phyloP scores from a whole-genome alignment of 1,140 invertebrate species.

The Dinoponera quadriceps region DNA sequence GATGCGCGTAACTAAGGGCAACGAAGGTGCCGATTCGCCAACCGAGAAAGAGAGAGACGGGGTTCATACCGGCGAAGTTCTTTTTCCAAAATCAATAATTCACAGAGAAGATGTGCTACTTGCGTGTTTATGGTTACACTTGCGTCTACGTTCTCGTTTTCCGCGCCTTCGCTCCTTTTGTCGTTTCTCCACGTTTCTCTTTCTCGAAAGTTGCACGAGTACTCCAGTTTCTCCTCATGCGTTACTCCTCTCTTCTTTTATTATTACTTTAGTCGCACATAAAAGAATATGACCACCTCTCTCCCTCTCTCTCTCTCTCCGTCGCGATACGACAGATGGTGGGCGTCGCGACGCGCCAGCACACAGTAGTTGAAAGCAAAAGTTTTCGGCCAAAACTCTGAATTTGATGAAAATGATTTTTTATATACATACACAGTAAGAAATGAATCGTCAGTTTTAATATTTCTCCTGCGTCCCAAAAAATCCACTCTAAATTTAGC shows the following conservation, averaged over 20 bases:
- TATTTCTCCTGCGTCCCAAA: no score
- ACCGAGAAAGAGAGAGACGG: neutral
- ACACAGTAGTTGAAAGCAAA: no score
- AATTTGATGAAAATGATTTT: no score
- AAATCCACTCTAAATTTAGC: no score
- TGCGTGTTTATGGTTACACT: no score
- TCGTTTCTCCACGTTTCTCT: neutral
- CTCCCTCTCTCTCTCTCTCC: no score
- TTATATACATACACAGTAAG: no score
- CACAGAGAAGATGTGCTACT: neutral
- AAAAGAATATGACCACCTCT: neutral
- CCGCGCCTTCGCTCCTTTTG: neutral
- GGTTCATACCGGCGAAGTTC: neutral
- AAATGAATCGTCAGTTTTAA: no score
- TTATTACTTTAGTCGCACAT: conserved; percentile 24
- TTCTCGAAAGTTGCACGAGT: conserved; percentile 4
- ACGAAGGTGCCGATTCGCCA: conserved; percentile 45
- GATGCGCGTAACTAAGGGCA: conserved; percentile 59
- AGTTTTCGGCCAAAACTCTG: no score
- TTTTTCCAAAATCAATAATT: conserved; percentile 21
- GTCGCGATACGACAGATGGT: conserved; percentile 42
- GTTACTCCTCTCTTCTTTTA: conserved; percentile 11
- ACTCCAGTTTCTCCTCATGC: neutral
- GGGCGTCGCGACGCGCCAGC: conserved; percentile 28
- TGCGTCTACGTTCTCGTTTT: neutral